These are phyloP conservation scores for Hermaeophaga mercurialis DNA, from an alignment of 2,888 invertebrate genomes.

Conservation along the genomic window DNA sequence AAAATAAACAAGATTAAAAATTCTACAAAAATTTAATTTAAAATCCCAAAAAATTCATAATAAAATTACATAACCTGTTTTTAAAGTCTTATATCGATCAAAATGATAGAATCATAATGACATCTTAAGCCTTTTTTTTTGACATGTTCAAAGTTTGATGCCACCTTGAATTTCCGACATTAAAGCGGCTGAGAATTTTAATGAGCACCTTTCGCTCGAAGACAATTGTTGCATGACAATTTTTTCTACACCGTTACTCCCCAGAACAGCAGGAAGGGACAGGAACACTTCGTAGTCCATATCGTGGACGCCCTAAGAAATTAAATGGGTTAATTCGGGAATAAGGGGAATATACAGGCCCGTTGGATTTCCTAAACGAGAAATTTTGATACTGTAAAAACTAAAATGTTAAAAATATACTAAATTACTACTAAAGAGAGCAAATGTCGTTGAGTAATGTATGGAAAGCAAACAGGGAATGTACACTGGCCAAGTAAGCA, in stretches of 20 bases:
- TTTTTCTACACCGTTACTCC: slow-evolving; percentile 2
- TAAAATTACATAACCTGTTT: not conserved
- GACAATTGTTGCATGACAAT: slow-evolving; percentile 4
- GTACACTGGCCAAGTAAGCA: too few relatives aligned
- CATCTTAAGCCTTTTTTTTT: not conserved
- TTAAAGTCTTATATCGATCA: not conserved
- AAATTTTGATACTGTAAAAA: too few relatives aligned
- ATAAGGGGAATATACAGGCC: not conserved
- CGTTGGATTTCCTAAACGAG: too few relatives aligned
- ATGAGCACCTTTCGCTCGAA: slow-evolving; percentile 3
- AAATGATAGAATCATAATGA: not conserved
- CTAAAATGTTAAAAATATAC: too few relatives aligned
- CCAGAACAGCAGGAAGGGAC: slow-evolving; percentile 35
- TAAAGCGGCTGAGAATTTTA: slow-evolving; percentile 63
- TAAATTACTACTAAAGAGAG: too few relatives aligned
- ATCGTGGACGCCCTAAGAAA: slow-evolving; percentile 37
- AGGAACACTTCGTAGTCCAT: slow-evolving; percentile 42
- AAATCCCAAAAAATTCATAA: not conserved
- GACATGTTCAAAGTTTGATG: slow-evolving; percentile 39
- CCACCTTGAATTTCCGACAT: slow-evolving; percentile 68
- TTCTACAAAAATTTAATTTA: not conserved
- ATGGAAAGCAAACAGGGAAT: too few relatives aligned
- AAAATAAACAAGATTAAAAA: too few relatives aligned
- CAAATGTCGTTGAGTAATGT: too few relatives aligned
- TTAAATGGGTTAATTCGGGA: not conserved